phyloP scores from a whole-genome alignment of 2,797 vertebrate genomes.

The Melanogrammus aeglefinus region DNA sequence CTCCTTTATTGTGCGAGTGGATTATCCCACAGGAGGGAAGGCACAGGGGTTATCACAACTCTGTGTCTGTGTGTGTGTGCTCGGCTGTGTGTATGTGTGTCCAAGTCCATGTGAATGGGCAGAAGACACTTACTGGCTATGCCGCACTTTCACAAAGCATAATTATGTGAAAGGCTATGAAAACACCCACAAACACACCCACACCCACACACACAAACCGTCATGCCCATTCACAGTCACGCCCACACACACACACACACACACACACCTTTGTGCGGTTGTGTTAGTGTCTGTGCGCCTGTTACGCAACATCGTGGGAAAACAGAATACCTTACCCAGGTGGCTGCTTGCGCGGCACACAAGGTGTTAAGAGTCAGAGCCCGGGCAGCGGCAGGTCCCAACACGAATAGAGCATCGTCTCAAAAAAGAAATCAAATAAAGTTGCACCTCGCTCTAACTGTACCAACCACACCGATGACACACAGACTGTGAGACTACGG shows the following conservation, averaged over 20 bases:
- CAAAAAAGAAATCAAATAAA: background rate
- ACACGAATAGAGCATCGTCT: conserved; percentile 23
- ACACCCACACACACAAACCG: background rate
- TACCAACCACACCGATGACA: background rate
- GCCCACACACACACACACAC: conserved; percentile 2
- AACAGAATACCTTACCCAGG: conserved; percentile 40
- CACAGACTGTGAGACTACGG: too few species aligned
- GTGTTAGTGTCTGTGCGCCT: conserved; percentile 12
- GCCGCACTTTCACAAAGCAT: conserved; percentile 28
- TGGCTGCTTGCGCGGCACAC: conserved; percentile 27
- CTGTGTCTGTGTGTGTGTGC: conserved; percentile 14
- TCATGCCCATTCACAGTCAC: background rate
- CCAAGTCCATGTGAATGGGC: conserved; percentile 11
- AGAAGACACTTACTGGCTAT: conserved; percentile 47
- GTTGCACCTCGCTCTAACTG: background rate
- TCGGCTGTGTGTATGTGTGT: conserved; percentile 5
- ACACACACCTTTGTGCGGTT: background rate
- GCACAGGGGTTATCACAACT: conserved; percentile 26
- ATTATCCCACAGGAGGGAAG: conserved; percentile 21
- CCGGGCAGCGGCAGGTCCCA: conserved; percentile 37
- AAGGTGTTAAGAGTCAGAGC: conserved; percentile 22
- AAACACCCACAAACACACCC: conserved; percentile 25
- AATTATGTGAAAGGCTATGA: conserved; percentile 33
- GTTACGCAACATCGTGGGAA: conserved; percentile 62
- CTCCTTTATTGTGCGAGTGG: conserved; percentile 29